Evolutionary conservation across 2,888 invertebrate genomes (phyloP).

Genomic region (Halictus quadricinctus): DNA sequence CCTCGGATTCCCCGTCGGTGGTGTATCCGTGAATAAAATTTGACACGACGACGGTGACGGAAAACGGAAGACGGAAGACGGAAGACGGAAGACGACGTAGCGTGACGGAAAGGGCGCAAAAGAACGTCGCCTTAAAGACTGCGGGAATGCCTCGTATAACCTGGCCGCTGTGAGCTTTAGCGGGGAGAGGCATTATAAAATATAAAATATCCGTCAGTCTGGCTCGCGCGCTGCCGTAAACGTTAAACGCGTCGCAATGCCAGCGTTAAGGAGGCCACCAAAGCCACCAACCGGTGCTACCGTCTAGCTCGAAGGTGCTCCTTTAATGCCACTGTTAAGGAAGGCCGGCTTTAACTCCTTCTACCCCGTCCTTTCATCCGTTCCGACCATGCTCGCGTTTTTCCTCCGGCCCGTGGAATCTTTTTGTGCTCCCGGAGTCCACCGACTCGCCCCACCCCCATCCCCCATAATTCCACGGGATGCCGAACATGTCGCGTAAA

Average conservation of each 20-base stretch:
- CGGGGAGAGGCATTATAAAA: slow-evolving; percentile 64
- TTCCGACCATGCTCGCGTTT: neutral
- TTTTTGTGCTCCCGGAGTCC: slow-evolving; percentile 22
- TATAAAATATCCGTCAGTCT: slow-evolving; percentile 68
- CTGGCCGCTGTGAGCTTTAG: slow-evolving; percentile 29
- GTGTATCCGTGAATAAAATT: slow-evolving; percentile 45
- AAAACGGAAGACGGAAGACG: too few relatives aligned
- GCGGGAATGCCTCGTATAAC: slow-evolving; percentile 52
- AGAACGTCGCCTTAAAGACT: slow-evolving; percentile 29
- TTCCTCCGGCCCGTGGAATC: slow-evolving; percentile 15
- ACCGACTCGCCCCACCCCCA: neutral
- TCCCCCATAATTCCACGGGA: slow-evolving; percentile 20
- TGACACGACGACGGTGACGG: slow-evolving; percentile 22
- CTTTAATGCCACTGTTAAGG: slow-evolving; percentile 69
- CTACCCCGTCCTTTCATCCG: slow-evolving; percentile 12
- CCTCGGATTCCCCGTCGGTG: slow-evolving; percentile 19
- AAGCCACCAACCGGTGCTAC: slow-evolving; percentile 26
- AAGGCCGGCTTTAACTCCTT: slow-evolving; percentile 63
- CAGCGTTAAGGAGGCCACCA: slow-evolving; percentile 57
- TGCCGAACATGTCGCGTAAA: slow-evolving; percentile 32
- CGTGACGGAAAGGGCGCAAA: slow-evolving; percentile 5
- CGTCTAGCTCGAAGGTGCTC: slow-evolving; percentile 17
- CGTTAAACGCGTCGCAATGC: slow-evolving; percentile 60
- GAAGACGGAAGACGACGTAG: slow-evolving; percentile 14
- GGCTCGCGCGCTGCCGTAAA: slow-evolving; percentile 57